Evolutionary conservation across 2,113 vertebrate species (phyloP), one percentile per base, ranked within the genome.

Genomic region (Pseudopodoces humilis): DNA sequence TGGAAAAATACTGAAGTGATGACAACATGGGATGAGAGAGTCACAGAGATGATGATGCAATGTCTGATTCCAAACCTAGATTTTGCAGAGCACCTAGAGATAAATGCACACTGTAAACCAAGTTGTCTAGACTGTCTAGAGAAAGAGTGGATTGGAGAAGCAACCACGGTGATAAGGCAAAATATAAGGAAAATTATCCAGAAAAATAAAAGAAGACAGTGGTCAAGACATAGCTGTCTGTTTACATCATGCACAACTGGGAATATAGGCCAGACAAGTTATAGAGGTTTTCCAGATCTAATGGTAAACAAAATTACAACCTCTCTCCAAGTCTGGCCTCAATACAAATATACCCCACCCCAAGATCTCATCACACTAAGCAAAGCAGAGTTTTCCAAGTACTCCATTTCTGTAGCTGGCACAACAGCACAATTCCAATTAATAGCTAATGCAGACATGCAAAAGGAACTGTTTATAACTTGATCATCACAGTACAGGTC

Each of bases 271-370:
- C 83, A 91, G 81, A 53, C 37, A 72, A 71, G 53, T 80, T 76
- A 94, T 46, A 91, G 64, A 92, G 39, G 70, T 76, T 90, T 96
- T 90, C 85, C 90, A 94, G 37, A 71, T 87, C 62, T 65, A 69
- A 70, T 10, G 56, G 60, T 89, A 55, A 94, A 88, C 37, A 86
- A 87, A 89, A 79, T 83, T 16, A 78, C 27, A 72, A 49, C 4
- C 44, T 55, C 90, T 84, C 31, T 84, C 30, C 11, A 63, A 86
- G 35, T 52, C 53, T 90, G 92, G 91, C 75, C 83, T 92, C 41
- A 71, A 11, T 10, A 83, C 53, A 95, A 90, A 90, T 24, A 76
- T 0, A 74, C 63, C 65, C 80, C 94, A 94, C 91, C 86, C 83
- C 71, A 80, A 52, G 28, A 90, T 37, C 58, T 79, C 90, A 60